phyloP scores from a whole-genome alignment of 2,113 vertebrate species.

The Oncorhynchus clarkii region DNA sequence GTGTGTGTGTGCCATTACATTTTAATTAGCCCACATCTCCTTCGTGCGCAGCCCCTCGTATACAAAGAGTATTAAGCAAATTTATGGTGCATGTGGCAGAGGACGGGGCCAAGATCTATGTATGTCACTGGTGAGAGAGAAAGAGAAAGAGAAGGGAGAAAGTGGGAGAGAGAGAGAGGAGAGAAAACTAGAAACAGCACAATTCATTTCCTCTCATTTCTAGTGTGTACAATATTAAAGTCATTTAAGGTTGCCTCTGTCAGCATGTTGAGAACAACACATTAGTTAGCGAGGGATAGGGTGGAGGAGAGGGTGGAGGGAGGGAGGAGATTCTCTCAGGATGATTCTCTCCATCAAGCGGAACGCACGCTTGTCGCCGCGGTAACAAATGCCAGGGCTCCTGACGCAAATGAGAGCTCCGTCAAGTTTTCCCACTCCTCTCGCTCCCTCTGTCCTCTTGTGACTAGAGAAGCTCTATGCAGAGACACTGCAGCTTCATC shows the following conservation, averaged over 20 bases:
- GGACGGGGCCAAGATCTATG: constrained; percentile 37
- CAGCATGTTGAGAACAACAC: constrained; percentile 73
- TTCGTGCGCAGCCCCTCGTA: constrained; percentile 27
- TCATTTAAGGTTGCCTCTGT: constrained; percentile 70
- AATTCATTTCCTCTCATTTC: constrained; percentile 70
- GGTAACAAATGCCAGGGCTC: constrained; percentile 49
- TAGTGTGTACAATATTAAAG: constrained; percentile 62
- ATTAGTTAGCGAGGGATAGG: constrained; percentile 56
- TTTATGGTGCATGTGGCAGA: constrained; percentile 65
- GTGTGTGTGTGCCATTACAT: constrained; percentile 55
- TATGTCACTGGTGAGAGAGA: constrained; percentile 27
- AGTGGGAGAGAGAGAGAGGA: constrained; percentile 23
- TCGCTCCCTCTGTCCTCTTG: constrained; percentile 27
- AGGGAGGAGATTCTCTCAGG: constrained; percentile 18
- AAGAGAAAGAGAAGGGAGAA: constrained; percentile 15
- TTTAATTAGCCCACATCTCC: constrained; percentile 63
- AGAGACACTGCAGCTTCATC: constrained; percentile 63
- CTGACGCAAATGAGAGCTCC: constrained; percentile 2
- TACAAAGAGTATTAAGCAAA: constrained; percentile 62
- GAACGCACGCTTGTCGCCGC: constrained; percentile 46
- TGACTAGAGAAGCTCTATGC: constrained; percentile 63
- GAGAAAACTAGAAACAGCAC: constrained; percentile 76
- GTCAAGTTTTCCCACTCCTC: not conserved
- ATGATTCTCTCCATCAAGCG: constrained; percentile 55
- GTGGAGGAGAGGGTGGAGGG: constrained; percentile 12